Percentiles rank a stretch among this genome's conserved stretches.
phyloP scores from a whole-genome alignment of 2,888 invertebrate genomes.

The Acholoe squamosa region DNA sequence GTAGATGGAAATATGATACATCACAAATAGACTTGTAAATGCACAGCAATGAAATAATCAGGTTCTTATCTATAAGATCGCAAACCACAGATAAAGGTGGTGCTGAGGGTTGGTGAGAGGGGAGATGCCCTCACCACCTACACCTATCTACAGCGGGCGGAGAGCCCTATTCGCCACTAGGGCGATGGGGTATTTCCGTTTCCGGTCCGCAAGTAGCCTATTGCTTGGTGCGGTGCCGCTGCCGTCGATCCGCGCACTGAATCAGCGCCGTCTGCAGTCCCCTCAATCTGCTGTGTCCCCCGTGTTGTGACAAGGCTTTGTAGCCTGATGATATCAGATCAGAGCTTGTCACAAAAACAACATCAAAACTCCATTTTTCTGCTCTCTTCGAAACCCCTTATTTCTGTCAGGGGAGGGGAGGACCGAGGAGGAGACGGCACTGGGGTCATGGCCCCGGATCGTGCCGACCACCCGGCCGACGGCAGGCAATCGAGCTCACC shows the following conservation, averaged over 20 bases:
- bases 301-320: constrained; percentile 40
- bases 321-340: constrained; percentile 57
- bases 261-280: not conserved
- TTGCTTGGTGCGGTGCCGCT: constrained; percentile 15
- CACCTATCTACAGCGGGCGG: not conserved
- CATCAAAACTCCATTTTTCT: constrained; percentile 62
- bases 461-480: not conserved
- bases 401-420: constrained; percentile 7
- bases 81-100: not conserved
- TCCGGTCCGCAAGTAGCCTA: constrained; percentile 43
- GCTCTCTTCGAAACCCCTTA: constrained; percentile 58
- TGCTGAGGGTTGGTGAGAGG: not conserved
- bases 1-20: too few species aligned
- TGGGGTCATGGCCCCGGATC: constrained; percentile 47
- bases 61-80: too few species aligned
- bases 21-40: too few species aligned
- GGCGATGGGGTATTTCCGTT: constrained; percentile 22
- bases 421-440: not conserved
- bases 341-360: constrained; percentile 62
- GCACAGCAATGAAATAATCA: too few species aligned
- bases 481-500: constrained; percentile 19
- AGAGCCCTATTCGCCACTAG: not conserved
- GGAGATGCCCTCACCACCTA: not conserved
- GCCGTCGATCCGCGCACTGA: not conserved
- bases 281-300: not conserved